phyloP scores from a whole-genome alignment of 2,888 invertebrate species.

The Polietes domitor region DNA sequence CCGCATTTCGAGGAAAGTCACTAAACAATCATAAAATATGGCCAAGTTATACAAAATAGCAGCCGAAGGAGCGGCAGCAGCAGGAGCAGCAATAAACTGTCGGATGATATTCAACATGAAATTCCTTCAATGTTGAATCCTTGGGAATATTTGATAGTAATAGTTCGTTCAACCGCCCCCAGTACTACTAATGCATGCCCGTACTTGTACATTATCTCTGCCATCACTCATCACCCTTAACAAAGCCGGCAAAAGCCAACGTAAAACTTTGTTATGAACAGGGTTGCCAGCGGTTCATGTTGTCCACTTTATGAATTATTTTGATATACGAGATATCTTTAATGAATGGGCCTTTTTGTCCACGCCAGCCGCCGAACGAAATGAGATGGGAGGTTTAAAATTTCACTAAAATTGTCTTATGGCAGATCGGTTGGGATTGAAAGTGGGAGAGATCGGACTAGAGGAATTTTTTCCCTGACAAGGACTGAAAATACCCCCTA shows the following conservation, averaged over 20 bases:
- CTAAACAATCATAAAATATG: conserved; percentile 25
- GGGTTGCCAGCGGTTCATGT: too few species aligned
- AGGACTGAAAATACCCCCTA: too few species aligned
- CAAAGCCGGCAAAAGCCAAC: conserved; percentile 15
- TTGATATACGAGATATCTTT: too few species aligned
- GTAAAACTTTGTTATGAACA: conserved; percentile 18
- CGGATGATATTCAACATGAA: not conserved
- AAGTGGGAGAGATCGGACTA: too few species aligned
- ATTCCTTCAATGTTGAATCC: not conserved
- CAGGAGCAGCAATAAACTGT: conserved; percentile 1
- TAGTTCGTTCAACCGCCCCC: not conserved
- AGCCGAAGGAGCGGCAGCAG: not conserved
- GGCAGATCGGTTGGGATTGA: too few species aligned
- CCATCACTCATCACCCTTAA: conserved; percentile 34
- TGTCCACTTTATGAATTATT: too few species aligned
- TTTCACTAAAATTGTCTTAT: too few species aligned
- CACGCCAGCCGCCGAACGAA: too few species aligned
- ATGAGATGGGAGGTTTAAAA: too few species aligned
- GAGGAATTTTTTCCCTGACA: too few species aligned
- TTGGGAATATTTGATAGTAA: conserved; percentile 19
- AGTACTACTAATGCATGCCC: not conserved
- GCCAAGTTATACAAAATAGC: conserved; percentile 1
- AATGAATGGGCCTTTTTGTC: too few species aligned
- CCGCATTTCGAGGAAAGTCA: conserved; percentile 11
- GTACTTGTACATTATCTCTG: conserved; percentile 20